phyloP scores from a whole-genome alignment of 2,113 vertebrate species.

The Triplophysa rosa region DNA sequence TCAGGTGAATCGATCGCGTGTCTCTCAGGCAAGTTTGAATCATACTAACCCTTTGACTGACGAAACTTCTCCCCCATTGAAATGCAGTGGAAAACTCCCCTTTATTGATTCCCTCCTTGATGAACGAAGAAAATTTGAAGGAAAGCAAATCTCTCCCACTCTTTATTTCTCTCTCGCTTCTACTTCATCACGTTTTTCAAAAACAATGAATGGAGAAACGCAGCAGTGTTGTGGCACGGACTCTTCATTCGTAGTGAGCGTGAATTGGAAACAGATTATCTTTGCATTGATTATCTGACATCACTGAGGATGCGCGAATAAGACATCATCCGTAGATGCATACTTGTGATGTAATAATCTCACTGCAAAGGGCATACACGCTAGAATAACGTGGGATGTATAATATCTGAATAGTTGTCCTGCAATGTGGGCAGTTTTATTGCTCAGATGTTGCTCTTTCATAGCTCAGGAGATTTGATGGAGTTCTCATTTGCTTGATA shows the following conservation, averaged over 20 bases:
- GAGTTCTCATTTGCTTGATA: too few relatives aligned
- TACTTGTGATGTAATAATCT: not conserved
- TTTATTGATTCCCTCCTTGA: slow-evolving; percentile 54
- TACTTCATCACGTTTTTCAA: not conserved
- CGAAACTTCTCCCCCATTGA: slow-evolving; percentile 54
- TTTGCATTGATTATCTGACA: slow-evolving; percentile 33
- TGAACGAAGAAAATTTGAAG: slow-evolving; percentile 39
- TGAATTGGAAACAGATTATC: slow-evolving; percentile 21
- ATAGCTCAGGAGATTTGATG: too few relatives aligned
- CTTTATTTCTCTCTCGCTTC: not conserved
- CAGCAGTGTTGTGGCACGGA: not conserved
- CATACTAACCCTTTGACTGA: slow-evolving; percentile 58
- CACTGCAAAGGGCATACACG: not conserved
- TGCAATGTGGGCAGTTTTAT: not conserved
- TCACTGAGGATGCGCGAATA: slow-evolving; percentile 9
- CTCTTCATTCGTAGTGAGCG: slow-evolving; percentile 7
- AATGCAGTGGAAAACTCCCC: slow-evolving; percentile 54
- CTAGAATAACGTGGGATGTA: not conserved
- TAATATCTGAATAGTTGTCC: too few relatives aligned
- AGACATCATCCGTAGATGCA: slow-evolving; percentile 8
- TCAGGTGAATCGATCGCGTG: slow-evolving; percentile 56
- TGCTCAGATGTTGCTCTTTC: too few relatives aligned
- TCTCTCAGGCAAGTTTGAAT: slow-evolving; percentile 58
- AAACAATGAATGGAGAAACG: slow-evolving; percentile 37
- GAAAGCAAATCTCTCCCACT: slow-evolving; percentile 44